Evolutionary conservation across 2,888 invertebrate species (phyloP).

Genomic region (Erebia palarica): DNA sequence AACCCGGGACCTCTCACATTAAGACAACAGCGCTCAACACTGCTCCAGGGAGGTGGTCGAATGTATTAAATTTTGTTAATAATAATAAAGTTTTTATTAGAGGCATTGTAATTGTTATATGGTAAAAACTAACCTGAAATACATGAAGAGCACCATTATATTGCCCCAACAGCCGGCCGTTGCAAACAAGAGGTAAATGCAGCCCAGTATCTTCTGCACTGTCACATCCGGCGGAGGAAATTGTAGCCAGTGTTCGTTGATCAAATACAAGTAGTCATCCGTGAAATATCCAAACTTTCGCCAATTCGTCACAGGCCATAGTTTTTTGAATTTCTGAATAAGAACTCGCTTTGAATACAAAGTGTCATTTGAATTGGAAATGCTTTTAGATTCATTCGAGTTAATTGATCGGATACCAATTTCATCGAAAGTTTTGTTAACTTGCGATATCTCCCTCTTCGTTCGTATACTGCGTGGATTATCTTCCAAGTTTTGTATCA

Average conservation of each 20-base stretch:
- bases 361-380: conserved; percentile 33
- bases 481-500: conserved; percentile 12
- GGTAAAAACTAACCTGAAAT: conserved; percentile 82
- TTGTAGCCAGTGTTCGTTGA: conserved; percentile 88
- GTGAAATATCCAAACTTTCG: conserved; percentile 78
- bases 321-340: conserved; percentile 60
- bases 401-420: conserved; percentile 23
- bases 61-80: too few relatives aligned
- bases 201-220: conserved; percentile 83
- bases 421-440: conserved; percentile 25
- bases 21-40: too few relatives aligned
- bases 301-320: conserved; percentile 79
- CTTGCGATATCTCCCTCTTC: conserved; percentile 26
- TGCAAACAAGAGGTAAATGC: conserved; percentile 84
- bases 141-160: conserved; percentile 87
- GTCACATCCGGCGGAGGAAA: conserved; percentile 84
- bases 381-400: conserved; percentile 30
- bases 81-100: too few relatives aligned
- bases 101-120: background rate
- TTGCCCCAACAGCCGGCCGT: conserved; percentile 87
- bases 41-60: too few relatives aligned
- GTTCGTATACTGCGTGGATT: conserved; percentile 21
- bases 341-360: conserved; percentile 53
- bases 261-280: conserved; percentile 80
- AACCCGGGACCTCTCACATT: too few relatives aligned